Conservation (phyloP, 2,888 invertebrate species). For the Pheosia tremula region DNA sequence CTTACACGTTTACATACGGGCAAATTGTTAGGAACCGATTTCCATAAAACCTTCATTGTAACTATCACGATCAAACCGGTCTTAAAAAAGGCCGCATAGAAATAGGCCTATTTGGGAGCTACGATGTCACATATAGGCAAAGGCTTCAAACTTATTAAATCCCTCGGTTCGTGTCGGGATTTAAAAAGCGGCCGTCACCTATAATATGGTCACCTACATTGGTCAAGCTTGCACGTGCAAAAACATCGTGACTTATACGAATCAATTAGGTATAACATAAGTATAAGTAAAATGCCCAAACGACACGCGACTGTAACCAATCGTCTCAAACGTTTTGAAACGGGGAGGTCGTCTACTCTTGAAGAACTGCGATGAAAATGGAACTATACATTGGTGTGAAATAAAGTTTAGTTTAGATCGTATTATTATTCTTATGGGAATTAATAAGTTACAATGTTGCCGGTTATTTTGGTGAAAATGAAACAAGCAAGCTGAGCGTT, state of each 20-base stretch:
- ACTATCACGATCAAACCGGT: too few relatives aligned
- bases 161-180: too few relatives aligned
- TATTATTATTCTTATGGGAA: constrained; percentile 11
- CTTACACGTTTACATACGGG: too few relatives aligned
- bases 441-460: constrained; percentile 20
- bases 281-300: background rate
- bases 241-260: constrained; percentile 20
- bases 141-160: too few relatives aligned
- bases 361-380: constrained; percentile 6
- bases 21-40: too few relatives aligned
- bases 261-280: background rate
- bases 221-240: background rate
- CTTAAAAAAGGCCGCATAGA: too few relatives aligned
- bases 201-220: background rate
- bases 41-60: too few relatives aligned
- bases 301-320: constrained; percentile 34
- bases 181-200: too few relatives aligned
- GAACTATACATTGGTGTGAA: background rate
- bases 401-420: constrained; percentile 18
- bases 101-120: too few relatives aligned
- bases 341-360: constrained; percentile 29
- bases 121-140: too few relatives aligned
- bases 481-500: constrained; percentile 64
- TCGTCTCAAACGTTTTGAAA: constrained; percentile 23
- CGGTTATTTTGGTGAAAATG: constrained; percentile 52